Conservation (phyloP, 2,113 vertebrate species). For the Hystrix brachyura region DNA sequence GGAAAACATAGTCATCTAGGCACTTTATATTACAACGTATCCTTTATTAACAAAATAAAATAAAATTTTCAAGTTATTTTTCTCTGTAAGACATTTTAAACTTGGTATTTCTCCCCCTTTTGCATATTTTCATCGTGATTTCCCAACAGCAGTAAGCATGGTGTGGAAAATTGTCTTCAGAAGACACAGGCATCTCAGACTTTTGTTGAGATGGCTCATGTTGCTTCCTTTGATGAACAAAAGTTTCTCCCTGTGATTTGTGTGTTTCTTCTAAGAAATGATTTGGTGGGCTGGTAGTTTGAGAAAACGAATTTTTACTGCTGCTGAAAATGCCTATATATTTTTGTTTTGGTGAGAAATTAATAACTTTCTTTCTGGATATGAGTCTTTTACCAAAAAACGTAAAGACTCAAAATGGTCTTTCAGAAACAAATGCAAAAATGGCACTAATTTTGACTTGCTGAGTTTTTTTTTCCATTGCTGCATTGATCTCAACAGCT, state of each 20-base stretch:
- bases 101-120: neutral
- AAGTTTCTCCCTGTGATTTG: conserved; percentile 65
- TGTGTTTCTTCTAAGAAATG: conserved; percentile 42
- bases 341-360: conserved; percentile 23
- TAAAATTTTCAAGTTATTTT: conserved; percentile 27
- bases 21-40: neutral
- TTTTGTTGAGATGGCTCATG: neutral
- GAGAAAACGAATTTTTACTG: neutral
- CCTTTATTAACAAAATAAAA: conserved; percentile 47
- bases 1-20: neutral
- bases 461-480: neutral
- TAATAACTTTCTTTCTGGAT: conserved; percentile 48
- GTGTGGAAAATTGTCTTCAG: neutral
- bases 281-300: conserved; percentile 22
- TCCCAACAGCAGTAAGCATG: neutral
- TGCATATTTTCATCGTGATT: neutral
- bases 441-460: conserved; percentile 76
- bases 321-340: neutral
- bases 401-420: conserved; percentile 31
- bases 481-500: conserved; percentile 81
- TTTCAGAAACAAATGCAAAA: conserved; percentile 78
- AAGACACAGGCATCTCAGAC: neutral
- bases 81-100: neutral
- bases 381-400: conserved; percentile 16
- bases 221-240: conserved; percentile 58